Evolutionary conservation across 2,113 vertebrate genomes (phyloP), one percentile per base, ranked within the genome.

Genomic region (Alosa alosa): DNA sequence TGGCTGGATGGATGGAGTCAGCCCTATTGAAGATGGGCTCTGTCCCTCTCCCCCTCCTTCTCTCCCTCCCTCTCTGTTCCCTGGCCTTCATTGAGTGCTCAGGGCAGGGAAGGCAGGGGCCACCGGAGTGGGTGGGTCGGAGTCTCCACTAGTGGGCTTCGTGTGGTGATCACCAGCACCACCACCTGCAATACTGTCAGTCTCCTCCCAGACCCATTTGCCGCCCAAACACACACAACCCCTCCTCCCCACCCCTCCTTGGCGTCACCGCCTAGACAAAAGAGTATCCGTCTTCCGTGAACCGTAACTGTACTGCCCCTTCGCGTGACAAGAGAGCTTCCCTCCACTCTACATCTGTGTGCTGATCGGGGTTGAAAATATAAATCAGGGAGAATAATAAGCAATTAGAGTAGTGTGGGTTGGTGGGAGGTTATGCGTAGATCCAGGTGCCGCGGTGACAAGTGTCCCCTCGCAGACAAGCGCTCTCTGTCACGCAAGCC

Each of bases 221-320:
- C 31, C 31, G 31, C 31, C 31, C 31, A 31, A 31, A 31, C 31
- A 72, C 64, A 72, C 64, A 68, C 64, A 72, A 25, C 10, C 10
- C 25, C 64, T 11, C 64, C 25, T 0, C 60, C n/a, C 20, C 64
- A 25, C 60, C 60, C 60, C 64, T 36, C n/a, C n/a, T 6, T n/a
- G 13, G 72, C 31, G 36, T 36, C 4, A 36, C 72, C 11, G 11
- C 72, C 9, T 17, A 39, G 25, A 78, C 72, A 78, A 78, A 78
- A 39, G 72, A 78, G 72, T 17, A 41, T 36, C 31, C 72, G 25
- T 78, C 72, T 15, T 39, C 72, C 31, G 15, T 78, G 72, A 78
- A 78, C 72, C 72, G 72, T 78, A 78, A 78, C 72, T 39, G 72
- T 39, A 36, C 25, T 72, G 64, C 64, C 72, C 72, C 72, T 78